Percentiles rank a stretch among this genome's conserved stretches.
Evolutionary conservation across 2,113 vertebrate species (phyloP).

Genomic region (Merops nubicus): DNA sequence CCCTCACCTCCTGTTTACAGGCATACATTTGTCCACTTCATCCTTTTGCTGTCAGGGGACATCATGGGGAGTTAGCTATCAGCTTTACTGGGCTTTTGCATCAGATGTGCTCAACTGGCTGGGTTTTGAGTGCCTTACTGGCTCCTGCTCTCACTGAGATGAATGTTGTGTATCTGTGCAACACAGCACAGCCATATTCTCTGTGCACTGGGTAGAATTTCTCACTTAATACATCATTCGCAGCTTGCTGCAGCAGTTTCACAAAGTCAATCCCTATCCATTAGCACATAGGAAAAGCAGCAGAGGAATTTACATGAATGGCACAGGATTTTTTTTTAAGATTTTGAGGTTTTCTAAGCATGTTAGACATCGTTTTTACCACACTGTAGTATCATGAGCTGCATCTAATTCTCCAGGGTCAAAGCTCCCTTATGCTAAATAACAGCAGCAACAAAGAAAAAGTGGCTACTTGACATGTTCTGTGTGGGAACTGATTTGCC

Average conservation of each 20-base stretch:
- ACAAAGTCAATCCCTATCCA: background rate
- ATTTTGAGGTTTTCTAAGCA: background rate
- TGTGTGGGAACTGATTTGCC: background rate
- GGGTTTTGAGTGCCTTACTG: background rate
- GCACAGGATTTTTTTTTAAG: background rate
- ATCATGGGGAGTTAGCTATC: background rate
- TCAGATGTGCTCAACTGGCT: background rate
- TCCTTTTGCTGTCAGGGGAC: background rate
- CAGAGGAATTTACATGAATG: background rate
- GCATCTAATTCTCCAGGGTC: background rate
- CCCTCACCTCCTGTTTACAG: background rate
- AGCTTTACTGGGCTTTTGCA: background rate
- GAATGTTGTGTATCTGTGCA: background rate
- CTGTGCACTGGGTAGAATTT: conserved; percentile 13
- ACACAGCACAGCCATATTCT: conserved; percentile 6
- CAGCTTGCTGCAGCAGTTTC: conserved; percentile 32
- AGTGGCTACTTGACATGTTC: background rate
- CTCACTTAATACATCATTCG: conserved; percentile 9
- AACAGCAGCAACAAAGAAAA: background rate
- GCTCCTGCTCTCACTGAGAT: conserved; percentile 8
- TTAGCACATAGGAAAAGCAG: background rate
- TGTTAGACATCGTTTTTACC: background rate
- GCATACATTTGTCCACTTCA: background rate
- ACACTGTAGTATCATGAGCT: background rate
- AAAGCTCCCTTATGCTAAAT: background rate